Evolutionary conservation across 1,140 invertebrate species (phyloP).

Genomic region (Oscheius sp.): DNA sequence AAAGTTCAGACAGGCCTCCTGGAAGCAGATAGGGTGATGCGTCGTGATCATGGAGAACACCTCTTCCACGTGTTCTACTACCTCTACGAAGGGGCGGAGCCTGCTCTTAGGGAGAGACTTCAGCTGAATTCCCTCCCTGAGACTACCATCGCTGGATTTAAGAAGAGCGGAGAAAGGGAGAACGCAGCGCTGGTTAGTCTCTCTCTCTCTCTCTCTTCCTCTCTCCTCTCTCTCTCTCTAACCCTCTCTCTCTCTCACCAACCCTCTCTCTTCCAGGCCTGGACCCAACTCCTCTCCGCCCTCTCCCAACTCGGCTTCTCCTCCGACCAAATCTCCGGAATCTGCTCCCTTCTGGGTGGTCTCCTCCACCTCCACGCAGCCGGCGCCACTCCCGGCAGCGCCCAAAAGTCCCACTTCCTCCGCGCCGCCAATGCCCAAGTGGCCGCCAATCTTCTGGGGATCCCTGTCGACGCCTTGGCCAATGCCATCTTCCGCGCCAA

Average conservation of each 20-base stretch:
- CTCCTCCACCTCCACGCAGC: conserved; percentile 87
- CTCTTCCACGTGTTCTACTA: conserved; percentile 80
- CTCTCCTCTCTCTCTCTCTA: not conserved
- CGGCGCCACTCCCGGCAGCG: conserved; percentile 62
- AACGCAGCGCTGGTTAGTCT: not conserved
- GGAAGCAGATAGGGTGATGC: conserved; percentile 74
- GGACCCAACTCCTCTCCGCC: conserved; percentile 74
- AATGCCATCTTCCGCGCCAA: conserved; percentile 70
- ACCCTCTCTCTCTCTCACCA: not conserved
- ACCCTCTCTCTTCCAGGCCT: conserved; percentile 60
- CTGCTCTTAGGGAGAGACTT: conserved; percentile 72
- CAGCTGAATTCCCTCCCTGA: conserved; percentile 70
- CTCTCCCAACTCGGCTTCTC: conserved; percentile 74
- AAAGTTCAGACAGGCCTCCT: conserved; percentile 69
- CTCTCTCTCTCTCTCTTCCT: not conserved
- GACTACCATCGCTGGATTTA: conserved; percentile 74
- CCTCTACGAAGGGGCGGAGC: conserved; percentile 78
- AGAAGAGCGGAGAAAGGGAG: conserved; percentile 74
- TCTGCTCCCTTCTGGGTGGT: conserved; percentile 82
- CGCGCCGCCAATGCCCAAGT: conserved; percentile 77
- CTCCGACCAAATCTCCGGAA: conserved; percentile 75
- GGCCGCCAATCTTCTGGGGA: conserved; percentile 78
- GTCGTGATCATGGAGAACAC: conserved; percentile 71
- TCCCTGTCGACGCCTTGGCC: conserved; percentile 76
- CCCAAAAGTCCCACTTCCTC: conserved; percentile 74